Percentiles rank a stretch among this genome's conserved stretches.
These are phyloP conservation scores for Pteria penguin DNA, from an alignment of 2,888 invertebrate species.

Conservation along the genomic window DNA sequence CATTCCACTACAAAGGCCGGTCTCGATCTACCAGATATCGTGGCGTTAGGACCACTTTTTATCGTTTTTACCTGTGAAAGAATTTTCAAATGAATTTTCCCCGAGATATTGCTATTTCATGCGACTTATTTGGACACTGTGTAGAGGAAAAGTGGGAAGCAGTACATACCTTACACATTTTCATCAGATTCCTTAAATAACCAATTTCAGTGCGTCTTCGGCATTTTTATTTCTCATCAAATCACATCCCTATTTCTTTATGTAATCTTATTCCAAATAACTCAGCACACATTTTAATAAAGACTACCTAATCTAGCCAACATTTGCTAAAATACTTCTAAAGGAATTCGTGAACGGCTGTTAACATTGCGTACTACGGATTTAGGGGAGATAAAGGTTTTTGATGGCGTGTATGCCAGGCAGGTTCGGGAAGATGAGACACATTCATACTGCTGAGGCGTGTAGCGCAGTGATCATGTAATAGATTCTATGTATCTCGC, in stretches of 20 bases:
- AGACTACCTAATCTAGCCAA: no score
- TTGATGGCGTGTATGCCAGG: neutral
- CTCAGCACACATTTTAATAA: no score
- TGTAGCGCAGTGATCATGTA: conserved; percentile 41
- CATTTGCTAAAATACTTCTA: no score
- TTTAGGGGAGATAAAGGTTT: no score
- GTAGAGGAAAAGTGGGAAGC: no score
- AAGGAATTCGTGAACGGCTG: no score
- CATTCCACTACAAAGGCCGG: conserved; percentile 30
- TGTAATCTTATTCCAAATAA: no score
- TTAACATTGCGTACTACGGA: no score
- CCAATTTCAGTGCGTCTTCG: no score
- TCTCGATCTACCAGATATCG: conserved; percentile 33
- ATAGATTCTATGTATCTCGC: conserved; percentile 31
- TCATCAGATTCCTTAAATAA: no score
- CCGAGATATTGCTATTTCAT: neutral
- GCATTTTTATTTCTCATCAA: no score
- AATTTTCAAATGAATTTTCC: neutral
- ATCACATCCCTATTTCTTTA: no score
- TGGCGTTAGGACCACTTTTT: conserved; percentile 18
- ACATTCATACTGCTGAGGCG: conserved; percentile 36
- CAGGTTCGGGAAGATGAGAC: conserved; percentile 27
- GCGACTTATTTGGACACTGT: neutral
- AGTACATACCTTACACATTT: neutral
- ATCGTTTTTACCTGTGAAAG: neutral